Base-by-base conservation (phyloP, 2,113 vertebrate species). In the Ptychochromis oligacanthus region DNA sequence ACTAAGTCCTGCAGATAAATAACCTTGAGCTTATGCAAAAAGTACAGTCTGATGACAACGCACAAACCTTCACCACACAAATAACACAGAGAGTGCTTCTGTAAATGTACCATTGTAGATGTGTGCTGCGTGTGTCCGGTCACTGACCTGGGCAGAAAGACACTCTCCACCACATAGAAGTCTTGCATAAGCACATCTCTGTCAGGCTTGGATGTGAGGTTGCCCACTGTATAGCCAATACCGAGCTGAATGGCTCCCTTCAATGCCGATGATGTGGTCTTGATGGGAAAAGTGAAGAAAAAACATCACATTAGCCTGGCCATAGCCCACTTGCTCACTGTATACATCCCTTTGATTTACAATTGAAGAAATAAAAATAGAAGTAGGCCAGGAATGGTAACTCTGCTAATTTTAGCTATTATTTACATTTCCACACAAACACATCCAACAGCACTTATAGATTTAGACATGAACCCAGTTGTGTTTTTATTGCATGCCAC, bases 181-280 rank as follows among this genome's bases (percentile, higher is more conserved):
- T 99, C 98, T 95, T 99, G 98, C 98, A 99, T 99, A 91, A 99
- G 98, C 82, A 99, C 98, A 90, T 99, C 98, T 95, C 98, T 96
- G 93, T 98, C 98, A 0, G 98, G 97, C 91, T 98, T 99, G 84
- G 98, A 99, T 57, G 97, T 98, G 89, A 99, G 97, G 87, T 98
- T 99, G 52, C 98, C 98, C 86, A 99, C 98, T 1, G 98, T 98
- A 87, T 99, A 99, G 89, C 97, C 97, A 90, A 99, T 99, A 84
- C 98, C 98, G 84, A 99, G 93, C 93, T 99, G 98, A 93, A 99
- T 99, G 91, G 98, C 96, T 82, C 97, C 98, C 95, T 98, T 99
- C 94, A 99, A 96, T 84, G 97, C 97, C 0, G 98, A 98, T 38
- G 98, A 99, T 62, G 98, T 95, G 85, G 98, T 99, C 98, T 99